Conservation (phyloP, 1,140 invertebrate genomes). For the Callitettix versicolor region DNA sequence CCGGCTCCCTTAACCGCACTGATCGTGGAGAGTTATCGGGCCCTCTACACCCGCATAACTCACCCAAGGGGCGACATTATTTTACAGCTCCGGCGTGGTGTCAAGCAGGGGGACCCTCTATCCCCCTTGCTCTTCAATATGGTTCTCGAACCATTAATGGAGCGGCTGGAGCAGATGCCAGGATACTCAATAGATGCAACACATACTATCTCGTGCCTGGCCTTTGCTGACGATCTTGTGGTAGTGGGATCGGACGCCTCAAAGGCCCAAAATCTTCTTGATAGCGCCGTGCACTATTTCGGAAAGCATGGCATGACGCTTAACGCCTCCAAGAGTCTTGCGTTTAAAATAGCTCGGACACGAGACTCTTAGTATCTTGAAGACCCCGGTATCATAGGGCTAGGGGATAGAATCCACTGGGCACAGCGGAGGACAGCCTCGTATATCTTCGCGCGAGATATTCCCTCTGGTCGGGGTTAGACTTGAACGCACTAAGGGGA, state of each 20-base stretch:
- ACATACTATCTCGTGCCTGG: slow-evolving; percentile 1
- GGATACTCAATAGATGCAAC: not conserved
- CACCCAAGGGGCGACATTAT: not conserved
- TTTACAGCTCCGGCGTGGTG: slow-evolving; percentile 23
- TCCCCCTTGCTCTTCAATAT: slow-evolving; percentile 29
- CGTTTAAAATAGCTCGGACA: slow-evolving; percentile 1
- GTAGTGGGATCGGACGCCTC: slow-evolving; percentile 4
- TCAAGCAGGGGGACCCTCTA: slow-evolving; percentile 30
- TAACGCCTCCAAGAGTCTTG: slow-evolving; percentile 5
- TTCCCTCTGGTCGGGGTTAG: slow-evolving; percentile 1
- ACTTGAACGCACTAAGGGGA: not conserved
- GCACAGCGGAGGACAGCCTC: not conserved
- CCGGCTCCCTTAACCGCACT: not conserved
- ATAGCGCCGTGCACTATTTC: not conserved
- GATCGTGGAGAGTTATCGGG: not conserved
- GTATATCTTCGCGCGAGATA: slow-evolving; percentile 19
- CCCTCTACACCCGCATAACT: not conserved
- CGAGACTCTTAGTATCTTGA: slow-evolving; percentile 9
- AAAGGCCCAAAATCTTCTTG: not conserved
- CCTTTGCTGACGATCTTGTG: slow-evolving; percentile 17
- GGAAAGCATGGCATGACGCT: not conserved
- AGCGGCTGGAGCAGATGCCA: not conserved
- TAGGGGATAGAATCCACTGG: not conserved
- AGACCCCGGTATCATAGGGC: slow-evolving; percentile 10
- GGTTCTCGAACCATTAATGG: slow-evolving; percentile 24